A percentile compares a stretch with the other conserved stretches of the same genome.
Conservation (phyloP, 2,888 invertebrate species). For the Venustoraphidia nigricollis region DNA sequence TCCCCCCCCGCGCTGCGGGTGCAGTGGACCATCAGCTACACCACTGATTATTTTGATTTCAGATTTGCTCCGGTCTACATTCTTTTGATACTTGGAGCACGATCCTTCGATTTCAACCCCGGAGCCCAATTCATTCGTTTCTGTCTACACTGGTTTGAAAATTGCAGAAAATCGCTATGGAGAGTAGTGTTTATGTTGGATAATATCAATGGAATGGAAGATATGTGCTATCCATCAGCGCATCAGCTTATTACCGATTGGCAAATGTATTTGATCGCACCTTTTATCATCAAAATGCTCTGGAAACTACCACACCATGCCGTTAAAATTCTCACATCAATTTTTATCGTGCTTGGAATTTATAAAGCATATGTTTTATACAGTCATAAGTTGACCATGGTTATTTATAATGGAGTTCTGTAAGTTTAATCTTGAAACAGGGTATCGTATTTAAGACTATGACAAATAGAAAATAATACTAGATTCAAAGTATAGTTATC, state of each 20-base stretch:
- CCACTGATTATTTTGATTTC: neutral
- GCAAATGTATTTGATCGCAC: slow-evolving; percentile 8
- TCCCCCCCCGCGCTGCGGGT: no score
- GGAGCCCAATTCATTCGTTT: neutral
- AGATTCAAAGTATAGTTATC: no score
- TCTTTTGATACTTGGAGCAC: neutral
- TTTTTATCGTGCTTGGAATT: neutral
- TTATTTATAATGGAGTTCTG: slow-evolving; percentile 7
- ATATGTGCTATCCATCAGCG: slow-evolving; percentile 6
- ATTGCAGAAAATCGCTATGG: neutral
- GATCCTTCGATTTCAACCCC: no score
- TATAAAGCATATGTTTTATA: slow-evolving; percentile 3
- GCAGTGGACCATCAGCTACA: no score
- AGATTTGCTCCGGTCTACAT: neutral
- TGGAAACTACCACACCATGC: slow-evolving; percentile 6
- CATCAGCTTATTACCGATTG: slow-evolving; percentile 9
- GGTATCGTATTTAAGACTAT: neutral
- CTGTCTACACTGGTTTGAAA: neutral
- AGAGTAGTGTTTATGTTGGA: neutral
- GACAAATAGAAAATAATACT: no score
- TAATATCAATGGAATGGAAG: slow-evolving; percentile 1
- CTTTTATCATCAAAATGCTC: slow-evolving; percentile 4
- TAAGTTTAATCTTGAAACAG: slow-evolving; percentile 1
- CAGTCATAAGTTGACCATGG: neutral
- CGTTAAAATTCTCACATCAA: neutral